Evolutionary conservation across 2,113 vertebrate genomes (phyloP), one percentile per base, ranked within the genome.

Genomic region (Leptocoma aspasia): DNA sequence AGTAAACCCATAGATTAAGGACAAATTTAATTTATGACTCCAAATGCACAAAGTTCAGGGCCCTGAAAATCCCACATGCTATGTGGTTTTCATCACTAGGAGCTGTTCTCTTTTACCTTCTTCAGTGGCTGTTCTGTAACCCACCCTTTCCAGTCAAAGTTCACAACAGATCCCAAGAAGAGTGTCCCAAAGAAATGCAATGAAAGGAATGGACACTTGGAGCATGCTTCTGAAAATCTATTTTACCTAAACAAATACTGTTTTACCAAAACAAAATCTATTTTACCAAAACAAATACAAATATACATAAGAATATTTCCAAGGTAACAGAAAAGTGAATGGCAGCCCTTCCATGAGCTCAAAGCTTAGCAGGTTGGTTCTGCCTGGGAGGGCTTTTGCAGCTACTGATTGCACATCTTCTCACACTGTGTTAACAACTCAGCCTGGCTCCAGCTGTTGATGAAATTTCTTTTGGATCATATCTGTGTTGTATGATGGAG

Each of bases 361-460:
- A 11, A 60, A 68, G 65, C 52, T 82, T n/a, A 54, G 70, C 72
- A 91, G 82, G 60, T 49, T 92, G 68, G 44, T 27, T 92, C 72
- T 76, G 49, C 88, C 61, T 91, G 65, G 76, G 57, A 92, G 91
- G 45, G 80, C 57, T 82, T 65, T 52, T 75, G 75, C 64, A 95
- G 82, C 78, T 86, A 78, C 85, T 64, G 94, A 72, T 77, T 59
- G 57, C 57, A 86, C 52, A 85, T 82, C 41, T 39, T 57, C 82
- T 91, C 87, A 72, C 52, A 77, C 86, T 63, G 69, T 18, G 77
- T 73, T 95, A 94, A 94, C 86, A 88, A 47, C 84, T 78, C 89
- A 28, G 37, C 31, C 64, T 69, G 75, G 70, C 79, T 86, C 47
- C 89, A 53, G 70, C 16, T n/a, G 83, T 66, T 82, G 82, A 47